These are phyloP conservation scores for Patella depressa DNA, from an alignment of 2,888 invertebrate species.

Conservation along the genomic window DNA sequence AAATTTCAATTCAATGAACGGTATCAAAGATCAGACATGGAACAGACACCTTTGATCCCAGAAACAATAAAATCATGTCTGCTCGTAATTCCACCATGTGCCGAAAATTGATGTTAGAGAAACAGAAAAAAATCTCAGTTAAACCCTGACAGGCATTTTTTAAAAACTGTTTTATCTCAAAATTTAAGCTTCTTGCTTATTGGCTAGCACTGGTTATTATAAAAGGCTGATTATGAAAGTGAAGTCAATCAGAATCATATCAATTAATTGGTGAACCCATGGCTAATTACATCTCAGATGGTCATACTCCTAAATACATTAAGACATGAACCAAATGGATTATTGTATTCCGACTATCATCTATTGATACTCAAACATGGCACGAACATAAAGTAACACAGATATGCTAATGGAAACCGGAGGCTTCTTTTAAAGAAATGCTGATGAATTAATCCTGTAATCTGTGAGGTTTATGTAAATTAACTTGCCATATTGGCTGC, in stretches of 20 bases:
- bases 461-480: conserved; percentile 7
- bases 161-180: too few relatives aligned
- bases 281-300: not conserved
- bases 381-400: not conserved
- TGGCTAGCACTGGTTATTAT: too few relatives aligned
- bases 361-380: not conserved
- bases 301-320: conserved; percentile 6
- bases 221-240: too few relatives aligned
- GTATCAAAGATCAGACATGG: too few relatives aligned
- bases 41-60: too few relatives aligned
- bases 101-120: too few relatives aligned
- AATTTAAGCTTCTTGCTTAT: too few relatives aligned
- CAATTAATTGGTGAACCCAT: conserved; percentile 4
- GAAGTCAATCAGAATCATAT: not conserved
- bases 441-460: conserved; percentile 10
- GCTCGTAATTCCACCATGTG: too few relatives aligned
- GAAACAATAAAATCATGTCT: too few relatives aligned
- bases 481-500: not conserved
- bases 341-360: not conserved
- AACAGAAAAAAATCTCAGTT: too few relatives aligned
- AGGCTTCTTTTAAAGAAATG: not conserved
- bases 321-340: conserved; percentile 10
- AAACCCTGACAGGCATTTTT: too few relatives aligned
- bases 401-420: conserved; percentile 6
- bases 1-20: too few relatives aligned